phyloP scores from a whole-genome alignment of 2,797 vertebrate genomes.

The Phoebastria nigripes region DNA sequence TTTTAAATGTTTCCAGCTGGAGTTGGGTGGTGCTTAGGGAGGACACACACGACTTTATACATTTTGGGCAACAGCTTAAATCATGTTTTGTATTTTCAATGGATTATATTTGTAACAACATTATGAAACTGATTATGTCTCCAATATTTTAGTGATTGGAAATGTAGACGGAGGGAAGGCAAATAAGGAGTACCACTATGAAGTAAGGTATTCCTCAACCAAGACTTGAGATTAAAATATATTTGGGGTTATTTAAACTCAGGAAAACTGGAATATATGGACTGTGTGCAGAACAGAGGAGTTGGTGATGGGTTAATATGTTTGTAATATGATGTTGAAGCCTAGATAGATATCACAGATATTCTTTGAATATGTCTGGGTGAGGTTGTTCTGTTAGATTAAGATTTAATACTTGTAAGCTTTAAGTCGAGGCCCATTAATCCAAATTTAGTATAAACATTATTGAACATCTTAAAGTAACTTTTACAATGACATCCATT shows the following conservation, averaged over 20 bases:
- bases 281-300: background rate
- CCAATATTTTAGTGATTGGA: background rate
- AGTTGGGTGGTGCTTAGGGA: background rate
- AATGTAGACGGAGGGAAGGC: background rate
- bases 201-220: background rate
- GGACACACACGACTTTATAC: background rate
- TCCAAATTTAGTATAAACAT: background rate
- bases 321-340: background rate
- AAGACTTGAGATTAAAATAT: background rate
- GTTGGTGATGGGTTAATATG: fast-evolving
- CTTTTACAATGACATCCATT: background rate
- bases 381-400: background rate
- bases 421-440: background rate
- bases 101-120: background rate
- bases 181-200: background rate
- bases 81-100: background rate
- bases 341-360: background rate
- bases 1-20: background rate
- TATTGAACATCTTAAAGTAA: background rate
- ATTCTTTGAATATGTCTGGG: background rate
- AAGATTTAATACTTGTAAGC: background rate
- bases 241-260: background rate
- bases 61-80: background rate
- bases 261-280: background rate
- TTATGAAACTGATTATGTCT: background rate